Evolutionary conservation across 2,888 invertebrate species (phyloP).

Genomic region (Dione vanillae): DNA sequence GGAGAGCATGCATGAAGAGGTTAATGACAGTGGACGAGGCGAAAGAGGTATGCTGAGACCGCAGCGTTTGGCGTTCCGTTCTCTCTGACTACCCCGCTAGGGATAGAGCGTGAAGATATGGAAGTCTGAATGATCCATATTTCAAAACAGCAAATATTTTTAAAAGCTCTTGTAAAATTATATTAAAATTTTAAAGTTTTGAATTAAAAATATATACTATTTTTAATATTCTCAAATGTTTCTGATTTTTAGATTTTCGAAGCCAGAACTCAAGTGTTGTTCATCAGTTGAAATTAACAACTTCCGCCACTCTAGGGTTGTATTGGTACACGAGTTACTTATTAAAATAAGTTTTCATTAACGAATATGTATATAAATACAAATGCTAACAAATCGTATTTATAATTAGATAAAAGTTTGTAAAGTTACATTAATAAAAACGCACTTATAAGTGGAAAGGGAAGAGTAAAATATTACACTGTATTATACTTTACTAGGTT

Average conservation of each 20-base stretch:
- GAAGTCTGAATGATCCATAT: neutral
- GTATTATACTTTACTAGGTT: no score
- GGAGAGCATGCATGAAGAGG: no score
- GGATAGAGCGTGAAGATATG: no score
- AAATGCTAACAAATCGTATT: neutral
- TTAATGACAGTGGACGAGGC: no score
- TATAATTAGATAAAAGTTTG: neutral
- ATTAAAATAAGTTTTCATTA: neutral
- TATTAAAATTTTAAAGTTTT: no score
- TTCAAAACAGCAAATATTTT: neutral
- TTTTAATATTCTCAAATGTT: slow-evolving; percentile 4
- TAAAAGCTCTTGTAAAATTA: neutral
- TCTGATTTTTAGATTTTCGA: slow-evolving; percentile 13
- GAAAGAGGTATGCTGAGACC: no score
- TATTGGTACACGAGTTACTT: slow-evolving; percentile 9
- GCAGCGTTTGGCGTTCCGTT: no score
- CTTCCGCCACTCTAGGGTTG: neutral
- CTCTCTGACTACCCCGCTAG: no score
- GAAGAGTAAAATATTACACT: no score
- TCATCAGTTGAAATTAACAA: slow-evolving; percentile 19
- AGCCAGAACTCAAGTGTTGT: slow-evolving; percentile 3
- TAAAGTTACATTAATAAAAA: no score
- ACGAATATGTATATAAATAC: neutral
- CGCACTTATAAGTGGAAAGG: no score
- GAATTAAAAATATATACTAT: neutral